These are phyloP conservation scores for Haemorhous mexicanus DNA, from an alignment of 2,113 vertebrate genomes.

Conservation along the genomic window DNA sequence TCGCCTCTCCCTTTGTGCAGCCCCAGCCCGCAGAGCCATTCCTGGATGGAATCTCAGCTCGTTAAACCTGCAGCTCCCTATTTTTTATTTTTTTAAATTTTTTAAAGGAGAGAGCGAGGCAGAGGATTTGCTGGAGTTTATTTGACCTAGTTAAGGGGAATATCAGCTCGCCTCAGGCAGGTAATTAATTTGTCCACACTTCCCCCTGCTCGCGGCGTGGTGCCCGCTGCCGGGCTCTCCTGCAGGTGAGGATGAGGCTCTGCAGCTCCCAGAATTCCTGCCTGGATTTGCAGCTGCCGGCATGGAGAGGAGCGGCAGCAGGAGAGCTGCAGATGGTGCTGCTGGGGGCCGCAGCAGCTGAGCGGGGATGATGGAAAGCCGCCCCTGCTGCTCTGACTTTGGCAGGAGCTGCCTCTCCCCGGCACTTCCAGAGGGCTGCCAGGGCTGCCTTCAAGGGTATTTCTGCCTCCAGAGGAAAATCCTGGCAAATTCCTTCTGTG, in stretches of 20 bases:
- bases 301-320: background rate
- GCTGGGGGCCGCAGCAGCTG: background rate
- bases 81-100: background rate
- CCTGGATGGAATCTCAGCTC: background rate
- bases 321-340: slow-evolving; percentile 28
- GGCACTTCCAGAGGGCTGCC: background rate
- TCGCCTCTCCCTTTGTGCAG: background rate
- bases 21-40: background rate
- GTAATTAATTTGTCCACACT: slow-evolving; percentile 49
- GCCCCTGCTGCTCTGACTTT: background rate
- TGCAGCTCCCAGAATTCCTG: background rate
- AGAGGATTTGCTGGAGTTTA: slow-evolving; percentile 21
- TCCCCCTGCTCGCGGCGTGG: background rate
- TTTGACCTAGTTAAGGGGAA: slow-evolving; percentile 63
- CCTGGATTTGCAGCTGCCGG: slow-evolving; percentile 23
- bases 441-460: background rate
- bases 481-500: background rate
- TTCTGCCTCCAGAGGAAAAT: background rate
- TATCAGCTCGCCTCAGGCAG: slow-evolving; percentile 34
- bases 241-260: slow-evolving; percentile 6
- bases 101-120: background rate
- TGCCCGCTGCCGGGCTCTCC: background rate
- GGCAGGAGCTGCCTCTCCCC: background rate
- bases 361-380: background rate
- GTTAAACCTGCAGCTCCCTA: background rate